Evolutionary conservation across 2,888 invertebrate species (phyloP).

Genomic region (Rhagophthalmus giganteus): DNA sequence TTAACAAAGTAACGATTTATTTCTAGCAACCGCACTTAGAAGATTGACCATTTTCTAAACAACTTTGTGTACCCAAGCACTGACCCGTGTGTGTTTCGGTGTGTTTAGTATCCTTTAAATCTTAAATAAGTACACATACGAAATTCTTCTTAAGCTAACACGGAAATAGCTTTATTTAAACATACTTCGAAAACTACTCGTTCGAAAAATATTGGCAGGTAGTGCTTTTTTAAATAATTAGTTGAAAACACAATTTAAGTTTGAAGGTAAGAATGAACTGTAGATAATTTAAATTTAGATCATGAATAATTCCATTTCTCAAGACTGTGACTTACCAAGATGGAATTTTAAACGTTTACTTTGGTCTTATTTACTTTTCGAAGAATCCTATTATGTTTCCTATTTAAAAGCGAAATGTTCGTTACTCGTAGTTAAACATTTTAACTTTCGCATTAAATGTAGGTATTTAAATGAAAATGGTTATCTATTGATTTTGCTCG

Average conservation of each 20-base stretch:
- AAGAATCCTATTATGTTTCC: slow-evolving; percentile 9
- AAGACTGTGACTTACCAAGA: slow-evolving; percentile 10
- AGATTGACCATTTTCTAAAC: slow-evolving; percentile 16
- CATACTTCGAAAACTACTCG: no score
- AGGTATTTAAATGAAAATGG: no score
- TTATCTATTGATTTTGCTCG: no score
- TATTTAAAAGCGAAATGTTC: no score
- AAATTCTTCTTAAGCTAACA: neutral
- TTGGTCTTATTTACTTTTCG: slow-evolving; percentile 5
- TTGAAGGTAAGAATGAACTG: no score
- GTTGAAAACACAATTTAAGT: no score
- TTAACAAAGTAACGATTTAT: slow-evolving; percentile 19
- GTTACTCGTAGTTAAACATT: no score
- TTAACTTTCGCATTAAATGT: no score
- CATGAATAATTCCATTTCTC: slow-evolving; percentile 12
- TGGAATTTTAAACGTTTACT: slow-evolving; percentile 12
- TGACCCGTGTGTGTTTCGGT: slow-evolving; percentile 8
- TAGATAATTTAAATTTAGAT: slow-evolving; percentile 12
- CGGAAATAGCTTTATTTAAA: neutral
- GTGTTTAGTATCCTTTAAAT: slow-evolving; percentile 5
- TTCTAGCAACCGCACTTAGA: slow-evolving; percentile 13
- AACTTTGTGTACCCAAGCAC: neutral
- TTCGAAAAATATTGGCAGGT: no score
- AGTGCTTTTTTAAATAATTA: no score
- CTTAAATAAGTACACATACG: slow-evolving; percentile 3